phyloP scores from a whole-genome alignment of 2,797 vertebrate genomes.

The Tragopan temminckii region DNA sequence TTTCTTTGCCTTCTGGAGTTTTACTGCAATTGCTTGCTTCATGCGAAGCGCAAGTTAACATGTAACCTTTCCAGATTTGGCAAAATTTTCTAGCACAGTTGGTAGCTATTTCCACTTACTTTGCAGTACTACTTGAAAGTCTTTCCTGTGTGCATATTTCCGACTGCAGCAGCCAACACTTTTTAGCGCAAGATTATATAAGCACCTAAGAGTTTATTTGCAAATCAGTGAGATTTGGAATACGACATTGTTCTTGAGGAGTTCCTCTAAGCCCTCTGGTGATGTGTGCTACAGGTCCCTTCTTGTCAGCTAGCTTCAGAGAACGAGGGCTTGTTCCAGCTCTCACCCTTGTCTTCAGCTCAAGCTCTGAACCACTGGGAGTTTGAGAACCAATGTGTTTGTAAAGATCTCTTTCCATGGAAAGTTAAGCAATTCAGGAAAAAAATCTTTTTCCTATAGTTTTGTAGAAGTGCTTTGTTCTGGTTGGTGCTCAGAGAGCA shows the following conservation, averaged over 20 bases:
- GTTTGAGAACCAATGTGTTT: accelerated
- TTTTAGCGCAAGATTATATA: conserved; percentile 58
- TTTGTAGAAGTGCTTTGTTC: not conserved
- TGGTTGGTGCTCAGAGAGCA: not conserved
- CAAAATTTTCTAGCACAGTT: conserved; percentile 3
- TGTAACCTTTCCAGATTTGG: conserved; percentile 40
- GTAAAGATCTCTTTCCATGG: not conserved
- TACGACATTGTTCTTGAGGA: not conserved
- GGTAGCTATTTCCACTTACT: conserved; percentile 23
- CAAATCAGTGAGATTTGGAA: not conserved
- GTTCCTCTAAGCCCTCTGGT: not conserved
- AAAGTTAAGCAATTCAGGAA: not conserved
- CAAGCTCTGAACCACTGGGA: not conserved
- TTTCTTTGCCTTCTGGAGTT: not conserved
- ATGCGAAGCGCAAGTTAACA: not conserved
- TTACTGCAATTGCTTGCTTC: not conserved
- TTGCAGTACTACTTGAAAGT: not conserved
- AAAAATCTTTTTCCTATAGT: not conserved
- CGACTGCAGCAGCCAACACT: conserved; percentile 58
- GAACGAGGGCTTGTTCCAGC: not conserved
- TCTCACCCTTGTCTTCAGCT: not conserved
- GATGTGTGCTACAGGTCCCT: not conserved
- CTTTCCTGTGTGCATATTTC: not conserved
- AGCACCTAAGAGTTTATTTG: conserved; percentile 42
- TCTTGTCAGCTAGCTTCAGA: not conserved